These are phyloP conservation scores for Scelioninae gen. 2 DNA, from an alignment of 2,888 invertebrate species.

Conservation along the genomic window DNA sequence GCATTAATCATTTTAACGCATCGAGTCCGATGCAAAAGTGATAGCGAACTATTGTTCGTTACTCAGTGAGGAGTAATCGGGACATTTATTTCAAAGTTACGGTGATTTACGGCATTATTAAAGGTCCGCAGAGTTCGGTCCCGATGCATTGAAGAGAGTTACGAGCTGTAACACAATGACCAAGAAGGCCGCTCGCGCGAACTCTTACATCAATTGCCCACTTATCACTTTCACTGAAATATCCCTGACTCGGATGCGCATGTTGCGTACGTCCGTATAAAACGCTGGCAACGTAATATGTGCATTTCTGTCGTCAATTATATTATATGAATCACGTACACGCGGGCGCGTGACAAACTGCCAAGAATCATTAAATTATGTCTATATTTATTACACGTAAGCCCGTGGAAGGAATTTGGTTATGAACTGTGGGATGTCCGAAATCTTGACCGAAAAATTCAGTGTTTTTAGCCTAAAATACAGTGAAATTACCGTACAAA, in stretches of 20 bases:
- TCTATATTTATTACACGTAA: too few relatives aligned
- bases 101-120: constrained; percentile 41
- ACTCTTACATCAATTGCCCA: constrained; percentile 65
- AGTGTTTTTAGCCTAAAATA: too few relatives aligned
- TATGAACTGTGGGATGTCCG: too few relatives aligned
- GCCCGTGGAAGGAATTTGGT: too few relatives aligned
- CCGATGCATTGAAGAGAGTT: constrained; percentile 38
- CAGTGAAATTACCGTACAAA: too few relatives aligned
- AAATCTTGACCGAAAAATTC: too few relatives aligned
- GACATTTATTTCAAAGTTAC: constrained; percentile 24
- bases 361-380: too few relatives aligned
- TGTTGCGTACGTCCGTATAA: constrained; percentile 10
- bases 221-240: constrained; percentile 66
- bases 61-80: constrained; percentile 23
- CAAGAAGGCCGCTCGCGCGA: constrained; percentile 43
- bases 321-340: constrained; percentile 22
- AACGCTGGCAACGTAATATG: constrained; percentile 32
- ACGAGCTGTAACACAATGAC: constrained; percentile 49
- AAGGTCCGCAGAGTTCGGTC: constrained; percentile 12
- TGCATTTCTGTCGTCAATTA: constrained; percentile 4
- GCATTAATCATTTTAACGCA: constrained; percentile 34
- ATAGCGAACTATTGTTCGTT: constrained; percentile 31
- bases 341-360: too few relatives aligned
- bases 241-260: constrained; percentile 42
- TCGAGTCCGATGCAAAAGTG: constrained; percentile 25